Percentiles rank a stretch among this genome's conserved stretches.
Evolutionary conservation across 2,888 invertebrate species (phyloP).

Genomic region (Caenorhabditis sp.): DNA sequence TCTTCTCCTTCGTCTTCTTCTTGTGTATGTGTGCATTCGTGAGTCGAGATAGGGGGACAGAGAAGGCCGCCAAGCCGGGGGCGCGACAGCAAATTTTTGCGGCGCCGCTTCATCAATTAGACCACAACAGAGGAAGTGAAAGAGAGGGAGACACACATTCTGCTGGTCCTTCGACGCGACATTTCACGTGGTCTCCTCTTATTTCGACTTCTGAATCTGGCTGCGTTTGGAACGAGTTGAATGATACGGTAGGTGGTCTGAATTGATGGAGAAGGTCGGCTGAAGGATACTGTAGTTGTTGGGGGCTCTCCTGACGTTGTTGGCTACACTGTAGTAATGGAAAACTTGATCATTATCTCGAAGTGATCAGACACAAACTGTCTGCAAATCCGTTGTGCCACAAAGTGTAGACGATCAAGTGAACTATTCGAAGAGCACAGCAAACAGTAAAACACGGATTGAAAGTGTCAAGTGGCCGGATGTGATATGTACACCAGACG

Average conservation of each 20-base stretch:
- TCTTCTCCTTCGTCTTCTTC: constrained; percentile 36
- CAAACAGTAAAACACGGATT: constrained; percentile 50
- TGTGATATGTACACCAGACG: constrained; percentile 1
- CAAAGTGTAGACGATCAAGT: constrained; percentile 5
- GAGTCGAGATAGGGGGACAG: constrained; percentile 24
- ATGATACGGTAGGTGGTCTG: constrained; percentile 13
- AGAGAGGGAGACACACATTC: constrained; percentile 20
- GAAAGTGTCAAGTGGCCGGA: constrained; percentile 29
- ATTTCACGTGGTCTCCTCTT: not conserved
- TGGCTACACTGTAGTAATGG: not conserved
- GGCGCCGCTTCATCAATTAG: constrained; percentile 51
- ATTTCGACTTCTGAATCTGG: not conserved
- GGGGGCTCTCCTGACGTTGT: too few species aligned
- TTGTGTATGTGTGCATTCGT: constrained; percentile 30
- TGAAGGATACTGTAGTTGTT: not conserved
- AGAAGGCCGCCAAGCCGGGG: constrained; percentile 3
- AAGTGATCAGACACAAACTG: not conserved
- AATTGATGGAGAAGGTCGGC: not conserved
- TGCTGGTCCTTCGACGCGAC: constrained; percentile 2
- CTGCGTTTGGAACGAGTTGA: not conserved
- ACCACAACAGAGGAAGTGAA: constrained; percentile 3
- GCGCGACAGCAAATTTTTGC: constrained; percentile 37
- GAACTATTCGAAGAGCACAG: constrained; percentile 25
- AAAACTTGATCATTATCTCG: not conserved
- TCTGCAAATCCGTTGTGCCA: not conserved